Conservation (phyloP, 2,113 vertebrate species). For the Manacus vitellinus region DNA sequence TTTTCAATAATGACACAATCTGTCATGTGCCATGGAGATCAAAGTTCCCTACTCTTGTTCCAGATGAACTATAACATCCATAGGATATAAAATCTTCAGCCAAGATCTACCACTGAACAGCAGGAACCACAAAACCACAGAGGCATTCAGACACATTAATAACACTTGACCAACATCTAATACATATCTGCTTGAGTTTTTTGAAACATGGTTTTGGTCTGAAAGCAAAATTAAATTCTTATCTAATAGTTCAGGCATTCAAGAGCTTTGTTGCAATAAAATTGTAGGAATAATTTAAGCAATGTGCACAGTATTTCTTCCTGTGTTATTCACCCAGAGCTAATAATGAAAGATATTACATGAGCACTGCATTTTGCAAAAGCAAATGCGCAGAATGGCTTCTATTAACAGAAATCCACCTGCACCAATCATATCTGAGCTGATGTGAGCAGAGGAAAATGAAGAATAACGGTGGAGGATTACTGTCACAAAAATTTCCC, state of each 20-base stretch:
- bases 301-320: not conserved
- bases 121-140: not conserved
- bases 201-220: not conserved
- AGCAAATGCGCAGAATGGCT: not conserved
- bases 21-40: not conserved
- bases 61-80: not conserved
- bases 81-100: not conserved
- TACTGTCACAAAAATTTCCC: not conserved
- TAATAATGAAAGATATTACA: not conserved
- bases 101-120: not conserved
- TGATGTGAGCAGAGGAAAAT: not conserved
- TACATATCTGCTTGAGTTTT: not conserved
- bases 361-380: not conserved
- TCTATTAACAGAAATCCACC: not conserved
- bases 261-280: not conserved
- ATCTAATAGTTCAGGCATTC: not conserved
- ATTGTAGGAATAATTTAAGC: not conserved
- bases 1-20: not conserved
- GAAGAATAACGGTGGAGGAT: not conserved
- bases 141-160: not conserved
- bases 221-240: not conserved
- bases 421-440: not conserved
- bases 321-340: not conserved
- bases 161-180: not conserved
- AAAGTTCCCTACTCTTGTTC: not conserved